Evolutionary conservation across 1,140 invertebrate genomes (phyloP).

Genomic region (Drosophila bipectinata): DNA sequence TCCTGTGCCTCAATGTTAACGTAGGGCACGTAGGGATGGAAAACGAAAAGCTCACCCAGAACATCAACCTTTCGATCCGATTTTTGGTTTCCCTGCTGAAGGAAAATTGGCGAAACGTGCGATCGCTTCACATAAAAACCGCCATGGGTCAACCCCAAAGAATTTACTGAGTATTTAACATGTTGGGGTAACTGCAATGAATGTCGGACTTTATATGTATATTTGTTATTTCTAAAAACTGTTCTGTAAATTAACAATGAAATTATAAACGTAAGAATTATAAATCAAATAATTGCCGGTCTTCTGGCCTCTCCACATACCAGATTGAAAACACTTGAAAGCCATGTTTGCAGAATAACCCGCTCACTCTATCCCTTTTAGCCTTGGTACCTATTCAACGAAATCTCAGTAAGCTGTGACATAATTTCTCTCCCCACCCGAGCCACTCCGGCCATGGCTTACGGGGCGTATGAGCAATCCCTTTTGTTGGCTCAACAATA

Average conservation of each 20-base stretch:
- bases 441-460: constrained; percentile 22
- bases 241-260: no score
- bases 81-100: constrained; percentile 21
- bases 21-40: constrained; percentile 11
- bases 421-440: constrained; percentile 52
- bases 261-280: background rate
- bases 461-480: constrained; percentile 51
- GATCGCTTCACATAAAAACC: constrained; percentile 18
- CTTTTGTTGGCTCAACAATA: constrained; percentile 31
- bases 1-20: constrained; percentile 14
- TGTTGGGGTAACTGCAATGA: background rate
- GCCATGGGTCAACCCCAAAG: background rate
- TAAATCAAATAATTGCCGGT: background rate
- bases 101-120: constrained; percentile 17
- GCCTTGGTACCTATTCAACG: background rate
- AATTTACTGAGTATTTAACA: constrained; percentile 2
- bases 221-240: background rate
- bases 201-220: no score
- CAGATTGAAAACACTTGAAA: background rate
- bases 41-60: background rate
- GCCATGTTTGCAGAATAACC: background rate
- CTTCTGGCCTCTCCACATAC: background rate
- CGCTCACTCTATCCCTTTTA: background rate
- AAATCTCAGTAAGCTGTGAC: constrained; percentile 53
- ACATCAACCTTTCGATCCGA: constrained; percentile 10